Percentiles rank a stretch among this genome's conserved stretches.
Conservation (phyloP, 2,888 invertebrate genomes). For the Rotaria magnacalcarata region DNA sequence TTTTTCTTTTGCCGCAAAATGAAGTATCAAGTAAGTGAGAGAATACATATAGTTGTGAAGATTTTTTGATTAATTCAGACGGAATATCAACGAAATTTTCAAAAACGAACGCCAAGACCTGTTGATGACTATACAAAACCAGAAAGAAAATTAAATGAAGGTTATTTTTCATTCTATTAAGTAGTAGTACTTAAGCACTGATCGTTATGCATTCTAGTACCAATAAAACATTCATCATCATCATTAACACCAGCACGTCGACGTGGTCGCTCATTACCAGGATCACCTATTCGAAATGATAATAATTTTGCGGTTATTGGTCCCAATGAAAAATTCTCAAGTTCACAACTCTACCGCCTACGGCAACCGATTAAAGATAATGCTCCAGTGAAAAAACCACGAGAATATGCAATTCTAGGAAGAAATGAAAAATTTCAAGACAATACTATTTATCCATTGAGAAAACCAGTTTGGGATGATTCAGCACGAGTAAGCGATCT, state of each 20-base stretch:
- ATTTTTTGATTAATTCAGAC: not conserved
- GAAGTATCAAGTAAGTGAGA: not conserved
- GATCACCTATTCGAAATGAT: not conserved
- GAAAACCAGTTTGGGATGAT: constrained; percentile 7
- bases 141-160: constrained; percentile 18
- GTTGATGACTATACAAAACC: not conserved
- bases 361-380: not conserved
- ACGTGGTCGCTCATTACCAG: not conserved
- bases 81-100: constrained; percentile 28
- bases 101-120: not conserved
- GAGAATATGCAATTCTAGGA: constrained; percentile 11
- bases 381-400: not conserved
- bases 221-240: not conserved
- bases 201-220: not conserved
- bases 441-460: constrained; percentile 20
- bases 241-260: not conserved
- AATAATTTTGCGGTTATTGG: constrained; percentile 25
- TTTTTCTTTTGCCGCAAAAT: constrained; percentile 2
- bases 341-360: not conserved
- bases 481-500: not conserved
- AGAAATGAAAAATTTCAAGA: constrained; percentile 33
- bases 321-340: constrained; percentile 17
- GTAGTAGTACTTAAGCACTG: not conserved
- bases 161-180: not conserved
- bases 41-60: not conserved